Conservation (phyloP, 2,797 vertebrate genomes). For the Spheniscus humboldti region DNA sequence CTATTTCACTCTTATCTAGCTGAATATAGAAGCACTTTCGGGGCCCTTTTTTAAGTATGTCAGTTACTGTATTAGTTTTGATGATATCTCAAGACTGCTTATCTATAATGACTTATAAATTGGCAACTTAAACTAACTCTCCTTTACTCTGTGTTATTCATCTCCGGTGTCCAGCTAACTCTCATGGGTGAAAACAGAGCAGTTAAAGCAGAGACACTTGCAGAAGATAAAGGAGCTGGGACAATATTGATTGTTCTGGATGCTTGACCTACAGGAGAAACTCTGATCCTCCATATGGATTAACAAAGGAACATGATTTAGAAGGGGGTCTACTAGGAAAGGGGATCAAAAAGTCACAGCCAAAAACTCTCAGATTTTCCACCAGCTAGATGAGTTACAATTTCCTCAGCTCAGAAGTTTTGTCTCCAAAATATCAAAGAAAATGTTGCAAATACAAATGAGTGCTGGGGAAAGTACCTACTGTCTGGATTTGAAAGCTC, state of each 20-base stretch:
- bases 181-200: background rate
- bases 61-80: conserved; percentile 19
- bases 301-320: background rate
- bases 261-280: background rate
- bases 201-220: background rate
- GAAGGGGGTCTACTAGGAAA: background rate
- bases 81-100: conserved; percentile 47
- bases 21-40: conserved; percentile 26
- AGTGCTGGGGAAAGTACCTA: background rate
- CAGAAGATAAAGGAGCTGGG: background rate
- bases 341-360: background rate
- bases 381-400: background rate
- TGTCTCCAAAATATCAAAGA: conserved; percentile 2
- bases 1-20: conserved; percentile 29
- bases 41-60: background rate
- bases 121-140: conserved; percentile 26
- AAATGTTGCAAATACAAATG: background rate
- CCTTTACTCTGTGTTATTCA: background rate
- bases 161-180: background rate
- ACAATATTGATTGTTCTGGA: background rate
- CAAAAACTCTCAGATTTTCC: background rate
- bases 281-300: background rate
- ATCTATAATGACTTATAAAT: conserved; percentile 42
- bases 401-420: background rate
- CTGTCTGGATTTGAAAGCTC: background rate